Evolutionary conservation across 1,140 invertebrate genomes (phyloP).

Genomic region (Eciton burchellii): DNA sequence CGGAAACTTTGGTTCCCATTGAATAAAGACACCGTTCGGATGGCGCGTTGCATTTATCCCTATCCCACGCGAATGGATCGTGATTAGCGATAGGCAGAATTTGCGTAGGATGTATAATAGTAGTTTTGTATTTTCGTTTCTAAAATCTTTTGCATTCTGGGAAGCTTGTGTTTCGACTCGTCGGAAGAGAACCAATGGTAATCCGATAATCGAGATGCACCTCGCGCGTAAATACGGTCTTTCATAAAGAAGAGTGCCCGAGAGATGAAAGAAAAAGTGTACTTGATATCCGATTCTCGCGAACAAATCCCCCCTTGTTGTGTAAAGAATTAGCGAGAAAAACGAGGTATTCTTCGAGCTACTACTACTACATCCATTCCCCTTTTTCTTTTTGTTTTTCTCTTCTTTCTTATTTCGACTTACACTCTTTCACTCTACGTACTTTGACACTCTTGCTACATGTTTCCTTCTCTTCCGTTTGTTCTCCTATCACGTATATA

Average conservation of each 20-base stretch:
- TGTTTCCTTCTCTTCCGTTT: conserved; percentile 51
- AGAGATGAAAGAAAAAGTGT: conserved; percentile 1
- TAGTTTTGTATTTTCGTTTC: neutral
- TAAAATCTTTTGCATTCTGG: neutral
- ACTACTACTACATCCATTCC: conserved; percentile 17
- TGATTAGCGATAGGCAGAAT: neutral
- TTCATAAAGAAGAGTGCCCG: conserved; percentile 58
- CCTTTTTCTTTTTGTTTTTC: conserved; percentile 20
- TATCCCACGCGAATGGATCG: neutral
- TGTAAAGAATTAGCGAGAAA: conserved; percentile 66
- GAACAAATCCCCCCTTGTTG: conserved; percentile 14
- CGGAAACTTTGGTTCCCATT: too few species aligned
- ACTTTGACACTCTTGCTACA: conserved; percentile 27
- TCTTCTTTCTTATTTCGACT: conserved; percentile 1
- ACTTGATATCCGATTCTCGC: neutral
- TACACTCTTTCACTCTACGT: conserved; percentile 46
- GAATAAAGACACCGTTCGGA: neutral
- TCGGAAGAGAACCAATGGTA: neutral
- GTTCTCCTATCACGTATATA: conserved; percentile 52
- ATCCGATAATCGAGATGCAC: neutral
- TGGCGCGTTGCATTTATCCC: neutral
- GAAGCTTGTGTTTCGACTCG: neutral
- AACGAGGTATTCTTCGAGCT: conserved; percentile 69
- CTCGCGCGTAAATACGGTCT: conserved; percentile 10
- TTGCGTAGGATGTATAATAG: neutral